Conservation (phyloP, 2,888 invertebrate genomes). For the Tenthredo distinguenda region DNA sequence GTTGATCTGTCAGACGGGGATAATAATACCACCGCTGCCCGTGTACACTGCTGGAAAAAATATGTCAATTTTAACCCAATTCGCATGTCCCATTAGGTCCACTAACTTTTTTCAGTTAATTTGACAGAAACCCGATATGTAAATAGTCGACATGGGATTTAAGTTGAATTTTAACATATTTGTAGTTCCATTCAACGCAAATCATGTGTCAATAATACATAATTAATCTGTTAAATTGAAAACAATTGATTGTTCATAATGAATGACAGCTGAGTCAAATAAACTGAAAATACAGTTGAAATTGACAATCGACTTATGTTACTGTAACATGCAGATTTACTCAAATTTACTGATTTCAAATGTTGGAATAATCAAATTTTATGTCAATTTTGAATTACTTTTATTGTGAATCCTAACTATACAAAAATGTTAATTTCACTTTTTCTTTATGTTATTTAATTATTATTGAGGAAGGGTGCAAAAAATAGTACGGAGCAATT, state of each 20-base stretch:
- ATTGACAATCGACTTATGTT: neutral
- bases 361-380: constrained; percentile 3
- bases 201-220: neutral
- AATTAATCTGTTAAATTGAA: neutral
- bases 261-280: neutral
- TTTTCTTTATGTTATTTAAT: neutral
- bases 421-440: constrained; percentile 4
- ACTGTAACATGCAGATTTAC: neutral
- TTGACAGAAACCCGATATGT: neutral
- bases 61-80: neutral
- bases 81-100: neutral
- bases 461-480: neutral
- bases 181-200: constrained; percentile 1
- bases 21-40: too few relatives aligned
- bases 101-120: constrained; percentile 1
- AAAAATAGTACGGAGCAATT: neutral
- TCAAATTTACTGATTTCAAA: neutral
- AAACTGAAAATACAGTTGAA: neutral
- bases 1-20: too few relatives aligned
- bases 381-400: neutral
- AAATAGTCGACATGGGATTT: neutral
- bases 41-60: too few relatives aligned
- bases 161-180: neutral
- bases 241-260: neutral
- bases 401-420: neutral